Evolutionary conservation across 2,888 invertebrate genomes (phyloP).

Genomic region (Drosophila vallismaia): DNA sequence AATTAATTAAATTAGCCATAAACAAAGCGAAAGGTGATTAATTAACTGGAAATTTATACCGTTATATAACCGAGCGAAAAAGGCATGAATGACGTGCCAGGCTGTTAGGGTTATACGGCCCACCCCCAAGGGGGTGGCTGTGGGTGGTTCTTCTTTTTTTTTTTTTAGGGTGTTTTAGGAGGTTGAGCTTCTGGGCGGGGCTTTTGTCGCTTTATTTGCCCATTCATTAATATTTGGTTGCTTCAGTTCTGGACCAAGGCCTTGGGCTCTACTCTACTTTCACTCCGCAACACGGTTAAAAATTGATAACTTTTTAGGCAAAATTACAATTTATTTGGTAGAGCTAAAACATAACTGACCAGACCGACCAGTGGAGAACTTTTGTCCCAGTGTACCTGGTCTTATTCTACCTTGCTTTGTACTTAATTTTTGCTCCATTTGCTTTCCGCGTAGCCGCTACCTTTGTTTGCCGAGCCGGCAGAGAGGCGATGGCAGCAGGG

Average conservation of each 20-base stretch:
- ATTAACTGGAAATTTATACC: slow-evolving; percentile 69
- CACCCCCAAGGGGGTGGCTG: slow-evolving; percentile 1
- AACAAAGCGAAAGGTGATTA: slow-evolving; percentile 69
- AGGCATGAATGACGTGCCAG: slow-evolving; percentile 53
- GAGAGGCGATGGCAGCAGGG: not conserved
- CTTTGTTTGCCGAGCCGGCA: slow-evolving; percentile 48
- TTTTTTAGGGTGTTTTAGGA: not conserved
- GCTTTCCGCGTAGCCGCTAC: slow-evolving; percentile 37
- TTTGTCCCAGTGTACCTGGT: not conserved
- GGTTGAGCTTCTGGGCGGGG: not conserved
- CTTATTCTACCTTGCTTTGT: slow-evolving; percentile 1
- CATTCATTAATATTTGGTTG: slow-evolving; percentile 65
- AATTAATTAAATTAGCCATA: slow-evolving; percentile 71
- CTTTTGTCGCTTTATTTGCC: slow-evolving; percentile 49
- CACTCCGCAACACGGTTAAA: slow-evolving; percentile 1
- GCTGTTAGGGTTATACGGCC: slow-evolving; percentile 10
- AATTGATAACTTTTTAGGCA: not conserved
- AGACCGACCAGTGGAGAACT: not conserved
- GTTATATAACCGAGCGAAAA: slow-evolving; percentile 39
- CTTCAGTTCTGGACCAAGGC: slow-evolving; percentile 16
- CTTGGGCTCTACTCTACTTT: slow-evolving; percentile 19
- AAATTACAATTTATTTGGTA: no score
- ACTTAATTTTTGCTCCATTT: slow-evolving; percentile 12
- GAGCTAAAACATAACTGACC: no score
- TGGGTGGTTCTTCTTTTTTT: not conserved